These are phyloP conservation scores for Diachasmimorpha longicaudata DNA, from an alignment of 1,140 invertebrate species.

Conservation along the genomic window DNA sequence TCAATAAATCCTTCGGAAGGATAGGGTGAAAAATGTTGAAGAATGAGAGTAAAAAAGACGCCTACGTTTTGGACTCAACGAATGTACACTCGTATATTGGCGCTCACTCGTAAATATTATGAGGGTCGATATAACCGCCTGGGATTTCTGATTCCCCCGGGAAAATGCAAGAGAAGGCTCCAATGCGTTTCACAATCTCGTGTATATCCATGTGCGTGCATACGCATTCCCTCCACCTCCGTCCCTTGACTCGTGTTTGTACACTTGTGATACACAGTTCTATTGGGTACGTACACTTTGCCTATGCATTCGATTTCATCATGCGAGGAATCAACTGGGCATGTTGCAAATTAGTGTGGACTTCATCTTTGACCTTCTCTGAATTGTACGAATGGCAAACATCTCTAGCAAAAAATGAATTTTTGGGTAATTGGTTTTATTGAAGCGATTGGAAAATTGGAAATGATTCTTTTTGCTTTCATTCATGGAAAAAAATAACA, in stretches of 20 bases:
- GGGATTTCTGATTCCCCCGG: conserved; percentile 52
- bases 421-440: neutral
- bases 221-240: neutral
- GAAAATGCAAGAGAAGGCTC: conserved; percentile 2
- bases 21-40: conserved; percentile 17
- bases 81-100: conserved; percentile 32
- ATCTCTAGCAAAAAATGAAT: neutral
- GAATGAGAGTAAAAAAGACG: neutral
- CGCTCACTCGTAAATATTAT: conserved; percentile 55
- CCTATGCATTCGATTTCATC: conserved; percentile 15
- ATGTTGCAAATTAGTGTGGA: conserved; percentile 1
- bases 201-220: conserved; percentile 4
- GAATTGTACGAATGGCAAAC: neutral
- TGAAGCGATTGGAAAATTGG: neutral
- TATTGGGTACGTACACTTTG: conserved; percentile 1
- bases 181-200: conserved; percentile 1
- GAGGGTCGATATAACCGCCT: conserved; percentile 57
- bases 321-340: neutral
- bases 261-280: conserved; percentile 3
- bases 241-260: neutral
- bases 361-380: neutral
- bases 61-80: neutral
- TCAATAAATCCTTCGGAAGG: no score
- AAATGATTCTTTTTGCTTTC: neutral
- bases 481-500: neutral